Conservation (phyloP, 2,888 invertebrate genomes). For the Pristionchus maxplancki region DNA sequence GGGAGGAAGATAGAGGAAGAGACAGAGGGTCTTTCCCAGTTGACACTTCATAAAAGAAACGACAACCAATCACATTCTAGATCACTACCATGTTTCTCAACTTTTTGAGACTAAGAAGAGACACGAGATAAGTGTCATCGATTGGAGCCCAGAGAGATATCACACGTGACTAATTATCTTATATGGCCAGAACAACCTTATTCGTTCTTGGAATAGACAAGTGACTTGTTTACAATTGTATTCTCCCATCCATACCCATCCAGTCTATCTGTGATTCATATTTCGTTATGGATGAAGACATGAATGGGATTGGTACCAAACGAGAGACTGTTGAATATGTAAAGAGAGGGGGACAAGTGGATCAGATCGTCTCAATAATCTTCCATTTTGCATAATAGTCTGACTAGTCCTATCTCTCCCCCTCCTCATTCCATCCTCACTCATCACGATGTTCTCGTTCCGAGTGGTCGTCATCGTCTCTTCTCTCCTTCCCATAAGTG, state of each 20-base stretch:
- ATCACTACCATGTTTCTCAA: conserved; percentile 2
- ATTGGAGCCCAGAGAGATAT: background rate
- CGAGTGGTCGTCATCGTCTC: background rate
- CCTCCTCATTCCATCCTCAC: background rate
- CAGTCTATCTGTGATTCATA: too few relatives aligned
- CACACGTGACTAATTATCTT: too few relatives aligned
- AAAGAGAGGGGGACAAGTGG: background rate
- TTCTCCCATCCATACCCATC: too few relatives aligned
- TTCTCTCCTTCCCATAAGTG: too few relatives aligned
- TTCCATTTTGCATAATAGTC: background rate
- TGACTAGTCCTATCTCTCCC: too few relatives aligned
- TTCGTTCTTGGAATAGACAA: too few relatives aligned
- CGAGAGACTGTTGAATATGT: background rate
- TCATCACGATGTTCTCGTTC: background rate
- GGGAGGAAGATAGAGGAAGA: background rate
- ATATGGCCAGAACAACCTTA: too few relatives aligned
- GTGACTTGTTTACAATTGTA: too few relatives aligned
- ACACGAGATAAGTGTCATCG: background rate
- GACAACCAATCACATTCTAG: background rate
- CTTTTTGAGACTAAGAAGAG: background rate
- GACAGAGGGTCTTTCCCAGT: background rate
- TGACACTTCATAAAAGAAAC: conserved; percentile 29
- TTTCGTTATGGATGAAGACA: too few relatives aligned
- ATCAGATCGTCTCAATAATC: background rate
- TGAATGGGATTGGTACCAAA: too few relatives aligned